Evolutionary conservation across 2,797 vertebrate genomes (phyloP), one percentile per base, ranked within the genome.

Genomic region (Gallinago nigripennis): DNA sequence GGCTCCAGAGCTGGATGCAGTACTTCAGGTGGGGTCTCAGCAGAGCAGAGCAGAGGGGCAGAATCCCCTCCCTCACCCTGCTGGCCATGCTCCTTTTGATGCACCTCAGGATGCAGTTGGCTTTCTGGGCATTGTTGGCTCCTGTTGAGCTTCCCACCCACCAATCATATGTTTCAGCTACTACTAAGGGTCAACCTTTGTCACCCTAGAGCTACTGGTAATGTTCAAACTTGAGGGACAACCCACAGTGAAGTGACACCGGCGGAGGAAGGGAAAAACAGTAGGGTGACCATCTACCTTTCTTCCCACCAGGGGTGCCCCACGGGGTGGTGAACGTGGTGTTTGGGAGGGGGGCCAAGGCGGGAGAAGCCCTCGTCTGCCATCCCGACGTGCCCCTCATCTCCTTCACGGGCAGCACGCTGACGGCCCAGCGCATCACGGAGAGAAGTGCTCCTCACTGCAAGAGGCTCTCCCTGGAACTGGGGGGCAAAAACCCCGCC

Each of bases 401-500:
- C 95, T 99, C 99, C 69, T 99, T 99, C 97, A 99, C 99, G 1
- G 99, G 99, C 37, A 99, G 99, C 96, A 99, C 99, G 0, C 97
- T 98, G n/a, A 99, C 99, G 0, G 99, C 99, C 1, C 98, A 98
- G 93, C 88, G 94, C 24, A 99, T 99, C 97, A 98, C 73, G 0
- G 98, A 98, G 95, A 98, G 98, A 17, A 99, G 99, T 5, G 99
- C 99, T 63, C 99, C 98, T 0, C 97, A 98, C 94, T 99, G 98
- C 94, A 99, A 99, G 97, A 99, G 98, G 72, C 98, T 99, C 41
- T 99, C 99, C 0, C 76, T 99, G 96, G 99, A 99, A 95, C 98
- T 99, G 56, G 99, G 99, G 6, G 99, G 99, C 35, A 99, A 99
- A 97, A 99, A 99, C 84, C 99, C 99, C 0, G 99, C 99, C 3